A percentile compares a stretch with the other conserved stretches of the same genome.
Evolutionary conservation across 2,888 invertebrate species (phyloP).

Genomic region (Andrena haemorrhoa): DNA sequence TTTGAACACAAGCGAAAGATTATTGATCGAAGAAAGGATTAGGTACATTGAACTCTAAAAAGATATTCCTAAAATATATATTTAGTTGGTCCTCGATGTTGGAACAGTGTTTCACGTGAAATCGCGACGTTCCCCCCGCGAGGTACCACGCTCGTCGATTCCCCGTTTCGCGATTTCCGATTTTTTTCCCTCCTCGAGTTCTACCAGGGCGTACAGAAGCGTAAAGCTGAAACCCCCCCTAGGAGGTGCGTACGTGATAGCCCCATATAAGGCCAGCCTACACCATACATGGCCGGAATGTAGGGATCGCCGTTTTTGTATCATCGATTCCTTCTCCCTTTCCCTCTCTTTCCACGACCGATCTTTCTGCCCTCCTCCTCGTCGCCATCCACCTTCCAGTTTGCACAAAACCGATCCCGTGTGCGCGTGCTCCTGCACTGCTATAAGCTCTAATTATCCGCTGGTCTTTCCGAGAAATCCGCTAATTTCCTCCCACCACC

Average conservation of each 20-base stretch:
- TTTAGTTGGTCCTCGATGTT: background rate
- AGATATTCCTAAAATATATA: too few relatives aligned
- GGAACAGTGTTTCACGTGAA: slow-evolving; percentile 17
- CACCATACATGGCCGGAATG: slow-evolving; percentile 83
- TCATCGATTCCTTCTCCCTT: slow-evolving; percentile 76
- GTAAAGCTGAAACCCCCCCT: slow-evolving; percentile 74
- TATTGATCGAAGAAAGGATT: too few relatives aligned
- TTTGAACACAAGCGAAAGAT: too few relatives aligned
- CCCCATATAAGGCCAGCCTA: slow-evolving; percentile 81
- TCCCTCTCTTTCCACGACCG: slow-evolving; percentile 31
- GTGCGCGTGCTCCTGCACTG: slow-evolving; percentile 37
- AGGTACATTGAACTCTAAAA: too few relatives aligned
- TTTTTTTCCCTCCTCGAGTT: slow-evolving; percentile 60
- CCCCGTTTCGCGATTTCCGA: slow-evolving; percentile 42
- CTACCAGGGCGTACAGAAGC: slow-evolving; percentile 68
- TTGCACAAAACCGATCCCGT: slow-evolving; percentile 65
- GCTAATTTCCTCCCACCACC: slow-evolving; percentile 29
- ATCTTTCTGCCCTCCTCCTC: slow-evolving; percentile 33
- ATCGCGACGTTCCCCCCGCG: slow-evolving; percentile 1
- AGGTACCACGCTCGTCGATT: slow-evolving; percentile 16
- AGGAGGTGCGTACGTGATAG: slow-evolving; percentile 77
- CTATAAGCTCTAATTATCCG: slow-evolving; percentile 67
- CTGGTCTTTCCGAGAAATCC: slow-evolving; percentile 61
- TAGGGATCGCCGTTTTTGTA: slow-evolving; percentile 84
- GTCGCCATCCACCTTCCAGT: slow-evolving; percentile 45